Base-by-base conservation (phyloP, 2,888 invertebrate genomes). In the Noctuana brunneofusca region DNA sequence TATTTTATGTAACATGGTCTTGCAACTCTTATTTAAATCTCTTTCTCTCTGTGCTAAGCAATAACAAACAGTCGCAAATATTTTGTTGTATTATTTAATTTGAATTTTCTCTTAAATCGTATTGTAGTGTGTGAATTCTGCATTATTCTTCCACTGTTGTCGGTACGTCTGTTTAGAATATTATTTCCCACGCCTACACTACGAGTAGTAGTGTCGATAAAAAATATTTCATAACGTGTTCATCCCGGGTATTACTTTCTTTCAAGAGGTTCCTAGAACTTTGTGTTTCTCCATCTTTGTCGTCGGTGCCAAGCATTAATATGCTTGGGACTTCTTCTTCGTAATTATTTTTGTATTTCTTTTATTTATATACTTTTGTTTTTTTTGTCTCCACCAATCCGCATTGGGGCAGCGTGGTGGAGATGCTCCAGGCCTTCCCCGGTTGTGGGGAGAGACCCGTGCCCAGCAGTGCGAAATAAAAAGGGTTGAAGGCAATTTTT, bases 131-230 rank as follows among this genome's bases (percentile, higher is more conserved):
- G 24, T 41, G 50, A 50, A 41, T 38, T 46, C 50, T 58, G 50
- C 38, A 41, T 41, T 58, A 16, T 48, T 58, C 27, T 50, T 41
- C 6, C 5, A 49, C 49, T 35, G 20, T 20, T 49, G 54, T 35
- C 18, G 11, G 1, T 56, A 32, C 18, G 35, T 32, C 18, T 46
- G n/a, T 56, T n/a, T 27, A 12, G n/a, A 27, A 30, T 20, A 14
- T 35, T 16, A 3, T 12, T 46, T 58, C 49, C 58, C 58, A 35
- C 49, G 58, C 24, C 22, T 43, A 24, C 12, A n/a, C 50, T n/a
- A n/a, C n/a, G n/a, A n/a, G 2, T 41, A 9, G 41, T 55, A 14
- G 18, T 35, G 16, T 49, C 16, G 16, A 16, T 49, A 38, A 9
- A 49, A 48, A 58, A 56, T 3, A 12, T 9, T 4, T 20, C 12